phyloP scores from a whole-genome alignment of 1,140 invertebrate genomes.

The Tribolium madens region DNA sequence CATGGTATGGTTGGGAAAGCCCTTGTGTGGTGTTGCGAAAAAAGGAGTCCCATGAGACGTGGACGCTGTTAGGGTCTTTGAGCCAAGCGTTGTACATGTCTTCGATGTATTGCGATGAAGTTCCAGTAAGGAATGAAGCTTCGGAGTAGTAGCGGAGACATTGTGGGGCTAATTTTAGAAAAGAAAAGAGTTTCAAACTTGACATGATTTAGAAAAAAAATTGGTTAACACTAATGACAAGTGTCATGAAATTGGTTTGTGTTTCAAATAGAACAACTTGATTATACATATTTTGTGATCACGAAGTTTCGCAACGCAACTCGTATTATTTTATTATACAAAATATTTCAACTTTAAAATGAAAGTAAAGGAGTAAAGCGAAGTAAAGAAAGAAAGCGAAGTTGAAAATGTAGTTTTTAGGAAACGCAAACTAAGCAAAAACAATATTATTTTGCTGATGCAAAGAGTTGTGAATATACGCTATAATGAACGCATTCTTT shows the following conservation, averaged over 20 bases:
- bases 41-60: constrained; percentile 98
- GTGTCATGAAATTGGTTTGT: background rate
- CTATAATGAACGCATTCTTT: too few species aligned
- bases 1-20: constrained; percentile 84
- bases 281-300: too few species aligned
- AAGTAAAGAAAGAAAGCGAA: too few species aligned
- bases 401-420: too few species aligned
- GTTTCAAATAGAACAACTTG: background rate
- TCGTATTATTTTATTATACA: too few species aligned
- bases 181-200: background rate
- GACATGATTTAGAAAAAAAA: background rate
- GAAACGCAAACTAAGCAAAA: too few species aligned
- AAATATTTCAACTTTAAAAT: too few species aligned
- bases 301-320: too few species aligned
- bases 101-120: constrained; percentile 94
- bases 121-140: constrained; percentile 93
- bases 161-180: background rate
- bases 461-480: too few species aligned
- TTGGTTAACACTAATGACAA: background rate
- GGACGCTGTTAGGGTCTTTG: constrained; percentile 93
- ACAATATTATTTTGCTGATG: too few species aligned
- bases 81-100: constrained; percentile 99
- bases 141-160: constrained; percentile 57
- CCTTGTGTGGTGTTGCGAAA: constrained; percentile 90
- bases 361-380: too few species aligned